Percentiles rank a stretch among this genome's conserved stretches.
Evolutionary conservation across 1,140 invertebrate species (phyloP).

Genomic region (Bicyclus anynana): DNA sequence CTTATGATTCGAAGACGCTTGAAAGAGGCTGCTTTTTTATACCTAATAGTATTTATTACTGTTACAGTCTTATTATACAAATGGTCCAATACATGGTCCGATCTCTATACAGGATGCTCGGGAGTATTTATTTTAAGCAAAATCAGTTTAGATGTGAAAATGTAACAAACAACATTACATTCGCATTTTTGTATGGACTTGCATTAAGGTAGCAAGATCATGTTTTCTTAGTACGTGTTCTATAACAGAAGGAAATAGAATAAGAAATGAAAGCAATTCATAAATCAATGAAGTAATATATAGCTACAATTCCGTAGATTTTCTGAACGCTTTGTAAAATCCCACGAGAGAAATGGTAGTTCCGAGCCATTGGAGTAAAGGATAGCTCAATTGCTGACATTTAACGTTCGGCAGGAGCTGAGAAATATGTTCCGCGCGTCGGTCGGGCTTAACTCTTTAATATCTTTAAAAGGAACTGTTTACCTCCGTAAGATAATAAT

Average conservation of each 20-base stretch:
- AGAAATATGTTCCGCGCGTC: neutral
- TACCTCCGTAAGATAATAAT: neutral
- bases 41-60: too few species aligned
- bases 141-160: too few species aligned
- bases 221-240: too few species aligned
- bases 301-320: neutral
- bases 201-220: too few species aligned
- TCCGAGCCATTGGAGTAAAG: constrained; percentile 6
- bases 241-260: neutral
- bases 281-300: constrained; percentile 3
- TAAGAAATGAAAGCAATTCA: constrained; percentile 1
- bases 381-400: constrained; percentile 6
- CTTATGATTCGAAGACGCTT: too few species aligned
- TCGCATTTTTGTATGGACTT: too few species aligned
- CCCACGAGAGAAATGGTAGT: constrained; percentile 6
- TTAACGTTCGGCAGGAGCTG: neutral
- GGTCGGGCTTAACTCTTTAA: neutral
- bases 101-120: too few species aligned
- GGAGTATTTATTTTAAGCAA: too few species aligned
- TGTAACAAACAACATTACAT: too few species aligned
- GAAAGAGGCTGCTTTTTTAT: too few species aligned
- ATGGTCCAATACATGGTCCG: too few species aligned
- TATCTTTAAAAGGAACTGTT: neutral
- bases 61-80: too few species aligned
- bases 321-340: constrained; percentile 3